A percentile compares a stretch with the other conserved stretches of the same genome.
phyloP scores from a whole-genome alignment of 2,797 vertebrate genomes.

The Rhinophrynus dorsalis region DNA sequence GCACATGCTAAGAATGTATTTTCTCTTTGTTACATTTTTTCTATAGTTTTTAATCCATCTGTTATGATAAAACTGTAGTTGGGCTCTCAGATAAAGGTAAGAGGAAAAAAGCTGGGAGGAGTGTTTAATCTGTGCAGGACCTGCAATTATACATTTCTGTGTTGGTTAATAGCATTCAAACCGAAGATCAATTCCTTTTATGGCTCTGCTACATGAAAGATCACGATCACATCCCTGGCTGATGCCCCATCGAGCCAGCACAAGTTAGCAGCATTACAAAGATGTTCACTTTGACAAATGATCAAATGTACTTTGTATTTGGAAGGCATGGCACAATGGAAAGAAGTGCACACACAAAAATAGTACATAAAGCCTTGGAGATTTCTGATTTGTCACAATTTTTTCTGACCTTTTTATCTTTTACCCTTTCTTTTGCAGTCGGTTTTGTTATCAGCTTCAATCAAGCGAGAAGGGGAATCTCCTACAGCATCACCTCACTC shows the following conservation, averaged over 20 bases:
- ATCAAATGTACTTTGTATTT: constrained; percentile 40
- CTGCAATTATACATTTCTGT: constrained; percentile 35
- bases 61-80: constrained; percentile 15
- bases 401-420: constrained; percentile 42
- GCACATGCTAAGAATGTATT: constrained; percentile 56
- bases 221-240: constrained; percentile 29
- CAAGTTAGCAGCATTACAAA: constrained; percentile 18
- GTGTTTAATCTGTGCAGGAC: constrained; percentile 39
- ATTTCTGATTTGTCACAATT: constrained; percentile 29
- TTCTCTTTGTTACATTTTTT: constrained; percentile 5
- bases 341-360: constrained; percentile 22
- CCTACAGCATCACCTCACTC: constrained; percentile 94
- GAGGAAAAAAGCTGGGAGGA: constrained; percentile 25
- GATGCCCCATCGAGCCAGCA: constrained; percentile 22
- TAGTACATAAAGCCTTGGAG: constrained; percentile 30
- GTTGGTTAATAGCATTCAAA: constrained; percentile 39
- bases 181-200: constrained; percentile 29
- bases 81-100: background rate
- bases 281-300: constrained; percentile 31
- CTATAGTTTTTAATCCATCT: background rate
- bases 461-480: constrained; percentile 98
- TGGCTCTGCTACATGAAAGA: constrained; percentile 38
- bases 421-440: constrained; percentile 73
- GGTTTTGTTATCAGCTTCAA: constrained; percentile 95
- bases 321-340: constrained; percentile 11